These are phyloP conservation scores for Sprattus sprattus DNA, from an alignment of 2,113 vertebrate species.

Conservation along the genomic window DNA sequence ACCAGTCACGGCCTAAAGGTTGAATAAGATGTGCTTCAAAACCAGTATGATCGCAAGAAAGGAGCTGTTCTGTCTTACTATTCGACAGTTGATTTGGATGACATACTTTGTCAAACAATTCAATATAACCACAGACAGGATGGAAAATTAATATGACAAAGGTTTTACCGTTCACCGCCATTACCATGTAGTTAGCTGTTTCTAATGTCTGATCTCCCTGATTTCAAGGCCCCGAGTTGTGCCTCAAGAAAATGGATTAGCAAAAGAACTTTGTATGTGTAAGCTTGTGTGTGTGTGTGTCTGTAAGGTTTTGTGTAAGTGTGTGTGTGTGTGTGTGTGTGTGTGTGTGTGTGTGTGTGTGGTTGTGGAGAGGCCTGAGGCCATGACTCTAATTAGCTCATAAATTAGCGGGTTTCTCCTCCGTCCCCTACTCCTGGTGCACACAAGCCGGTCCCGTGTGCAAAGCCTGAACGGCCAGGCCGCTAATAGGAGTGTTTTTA, in stretches of 20 bases:
- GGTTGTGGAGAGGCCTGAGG: conserved; percentile 72
- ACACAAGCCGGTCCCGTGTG: conserved; percentile 70
- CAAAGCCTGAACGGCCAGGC: conserved; percentile 7
- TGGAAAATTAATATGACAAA: not conserved
- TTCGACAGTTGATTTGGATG: not conserved
- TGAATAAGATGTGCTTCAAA: not conserved
- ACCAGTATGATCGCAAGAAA: not conserved
- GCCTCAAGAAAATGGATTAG: not conserved
- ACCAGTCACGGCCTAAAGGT: not conserved
- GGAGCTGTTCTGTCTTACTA: not conserved
- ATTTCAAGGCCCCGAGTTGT: not conserved
- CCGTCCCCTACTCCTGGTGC: conserved; percentile 42
- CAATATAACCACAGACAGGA: not conserved
- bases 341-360: conserved; percentile 72
- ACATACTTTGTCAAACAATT: not conserved
- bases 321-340: not conserved
- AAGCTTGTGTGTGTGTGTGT: not conserved
- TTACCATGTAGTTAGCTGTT: not conserved
- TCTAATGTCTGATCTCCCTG: not conserved
- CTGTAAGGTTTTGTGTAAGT: not conserved
- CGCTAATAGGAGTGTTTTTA: conserved; percentile 88
- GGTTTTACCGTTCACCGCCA: not conserved
- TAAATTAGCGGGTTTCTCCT: conserved; percentile 74
- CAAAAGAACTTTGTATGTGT: not conserved
- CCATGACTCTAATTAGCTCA: conserved; percentile 79